Conservation (phyloP, 92 coral and sea anemone genomes). For the Blastomussa wellsi region DNA sequence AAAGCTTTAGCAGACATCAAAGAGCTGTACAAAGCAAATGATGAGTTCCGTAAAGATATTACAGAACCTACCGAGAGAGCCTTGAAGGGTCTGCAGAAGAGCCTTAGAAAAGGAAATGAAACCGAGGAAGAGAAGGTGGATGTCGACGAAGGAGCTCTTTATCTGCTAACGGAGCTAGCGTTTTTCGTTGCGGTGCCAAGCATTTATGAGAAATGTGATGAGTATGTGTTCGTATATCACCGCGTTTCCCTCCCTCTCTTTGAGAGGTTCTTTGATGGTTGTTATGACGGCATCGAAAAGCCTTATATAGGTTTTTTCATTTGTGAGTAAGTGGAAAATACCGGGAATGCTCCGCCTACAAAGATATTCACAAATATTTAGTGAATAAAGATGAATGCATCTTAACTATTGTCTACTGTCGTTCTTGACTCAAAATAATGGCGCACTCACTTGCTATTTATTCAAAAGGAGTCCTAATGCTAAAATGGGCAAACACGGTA, state of each 20-base stretch:
- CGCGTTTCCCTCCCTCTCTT: constrained; percentile 79
- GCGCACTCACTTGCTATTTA: too few relatives aligned
- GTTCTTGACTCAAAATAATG: too few relatives aligned
- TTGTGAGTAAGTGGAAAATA: too few relatives aligned
- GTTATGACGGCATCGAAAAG: constrained; percentile 59
- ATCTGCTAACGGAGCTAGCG: constrained; percentile 75
- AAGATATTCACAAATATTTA: too few relatives aligned
- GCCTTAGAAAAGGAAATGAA: constrained; percentile 54
- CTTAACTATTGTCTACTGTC: too few relatives aligned
- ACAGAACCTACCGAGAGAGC: constrained; percentile 65
- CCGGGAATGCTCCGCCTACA: too few relatives aligned
- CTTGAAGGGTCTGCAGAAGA: constrained; percentile 54
- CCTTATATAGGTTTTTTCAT: constrained; percentile 70
- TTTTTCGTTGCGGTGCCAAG: constrained; percentile 61
- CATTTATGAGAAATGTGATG: constrained; percentile 60
- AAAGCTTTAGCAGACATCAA: constrained; percentile 57
- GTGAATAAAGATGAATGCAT: too few relatives aligned
- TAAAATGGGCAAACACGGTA: too few relatives aligned
- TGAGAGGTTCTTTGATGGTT: constrained; percentile 73
- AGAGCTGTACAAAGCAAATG: constrained; percentile 64
- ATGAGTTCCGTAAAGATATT: constrained; percentile 66
- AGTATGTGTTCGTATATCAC: constrained; percentile 81
- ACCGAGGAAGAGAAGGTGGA: constrained; percentile 30
- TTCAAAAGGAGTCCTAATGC: too few relatives aligned
- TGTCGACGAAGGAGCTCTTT: constrained; percentile 77